These are phyloP conservation scores for Catagonus wagneri DNA, from an alignment of 2,113 vertebrate genomes.

Conservation along the genomic window DNA sequence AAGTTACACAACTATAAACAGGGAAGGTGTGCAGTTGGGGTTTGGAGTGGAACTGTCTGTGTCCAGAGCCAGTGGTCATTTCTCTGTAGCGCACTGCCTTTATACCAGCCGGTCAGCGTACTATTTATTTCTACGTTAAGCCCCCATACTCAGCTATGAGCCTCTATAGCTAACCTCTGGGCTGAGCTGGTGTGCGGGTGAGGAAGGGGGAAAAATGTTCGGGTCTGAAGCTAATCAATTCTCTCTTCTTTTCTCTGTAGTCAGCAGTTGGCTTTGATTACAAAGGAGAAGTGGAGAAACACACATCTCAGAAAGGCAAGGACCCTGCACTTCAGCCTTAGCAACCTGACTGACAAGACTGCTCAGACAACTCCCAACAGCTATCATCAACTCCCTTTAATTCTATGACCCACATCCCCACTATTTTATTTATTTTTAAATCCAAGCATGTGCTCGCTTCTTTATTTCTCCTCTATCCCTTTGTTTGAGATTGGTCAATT, in stretches of 20 bases:
- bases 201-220: neutral
- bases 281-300: constrained; percentile 95
- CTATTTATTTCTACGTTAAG: neutral
- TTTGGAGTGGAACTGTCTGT: neutral
- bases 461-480: neutral
- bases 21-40: neutral
- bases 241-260: constrained; percentile 85
- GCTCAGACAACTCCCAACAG: neutral
- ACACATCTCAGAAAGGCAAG: constrained; percentile 95
- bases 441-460: neutral
- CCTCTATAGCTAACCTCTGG: neutral
- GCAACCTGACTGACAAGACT: neutral
- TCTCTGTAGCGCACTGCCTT: neutral
- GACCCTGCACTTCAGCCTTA: neutral
- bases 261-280: constrained; percentile 96
- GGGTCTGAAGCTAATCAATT: neutral
- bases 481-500: neutral
- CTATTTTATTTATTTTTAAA: neutral
- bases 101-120: neutral
- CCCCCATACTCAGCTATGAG: neutral
- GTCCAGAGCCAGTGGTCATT: neutral
- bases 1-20: neutral
- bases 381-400: neutral
- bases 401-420: neutral
- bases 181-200: neutral